phyloP scores from a whole-genome alignment of 2,113 vertebrate genomes.

The Semicossyphus pulcher region DNA sequence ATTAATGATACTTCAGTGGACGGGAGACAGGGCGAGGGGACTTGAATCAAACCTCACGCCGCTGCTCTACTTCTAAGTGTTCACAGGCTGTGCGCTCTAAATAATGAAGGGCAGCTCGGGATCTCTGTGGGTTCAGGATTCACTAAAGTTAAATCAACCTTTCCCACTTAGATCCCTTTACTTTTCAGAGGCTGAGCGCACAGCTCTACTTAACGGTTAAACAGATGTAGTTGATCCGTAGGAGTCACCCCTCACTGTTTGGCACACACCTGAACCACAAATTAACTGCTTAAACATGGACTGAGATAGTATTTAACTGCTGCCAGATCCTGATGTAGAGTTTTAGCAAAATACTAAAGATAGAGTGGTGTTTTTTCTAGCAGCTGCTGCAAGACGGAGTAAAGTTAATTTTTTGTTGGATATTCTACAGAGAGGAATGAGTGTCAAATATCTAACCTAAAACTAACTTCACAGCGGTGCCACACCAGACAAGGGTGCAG shows the following conservation, averaged over 20 bases:
- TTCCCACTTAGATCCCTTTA: neutral
- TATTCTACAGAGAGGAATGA: too few relatives aligned
- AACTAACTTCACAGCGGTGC: too few relatives aligned
- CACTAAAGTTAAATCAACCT: constrained; percentile 2
- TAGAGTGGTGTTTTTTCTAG: too few relatives aligned
- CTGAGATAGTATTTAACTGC: too few relatives aligned
- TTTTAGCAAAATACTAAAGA: too few relatives aligned
- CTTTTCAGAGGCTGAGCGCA: neutral
- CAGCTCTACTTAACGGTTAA: neutral
- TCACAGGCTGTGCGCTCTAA: constrained; percentile 12
- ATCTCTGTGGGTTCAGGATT: constrained; percentile 14
- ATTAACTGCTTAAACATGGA: too few relatives aligned
- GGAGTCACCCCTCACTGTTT: neutral
- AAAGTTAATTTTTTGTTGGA: too few relatives aligned
- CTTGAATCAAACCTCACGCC: constrained; percentile 49
- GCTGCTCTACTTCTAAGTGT: constrained; percentile 28
- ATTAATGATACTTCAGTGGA: constrained; percentile 49
- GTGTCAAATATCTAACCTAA: too few relatives aligned
- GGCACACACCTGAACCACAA: too few relatives aligned
- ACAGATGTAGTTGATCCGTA: neutral
- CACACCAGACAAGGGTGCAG: too few relatives aligned
- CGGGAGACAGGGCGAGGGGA: constrained; percentile 23
- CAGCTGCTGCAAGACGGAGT: too few relatives aligned
- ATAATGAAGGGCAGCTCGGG: constrained; percentile 25
- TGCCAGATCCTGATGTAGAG: too few relatives aligned